Evolutionary conservation across 2,888 invertebrate species (phyloP).

Genomic region (Hypomecis punctinalis): DNA sequence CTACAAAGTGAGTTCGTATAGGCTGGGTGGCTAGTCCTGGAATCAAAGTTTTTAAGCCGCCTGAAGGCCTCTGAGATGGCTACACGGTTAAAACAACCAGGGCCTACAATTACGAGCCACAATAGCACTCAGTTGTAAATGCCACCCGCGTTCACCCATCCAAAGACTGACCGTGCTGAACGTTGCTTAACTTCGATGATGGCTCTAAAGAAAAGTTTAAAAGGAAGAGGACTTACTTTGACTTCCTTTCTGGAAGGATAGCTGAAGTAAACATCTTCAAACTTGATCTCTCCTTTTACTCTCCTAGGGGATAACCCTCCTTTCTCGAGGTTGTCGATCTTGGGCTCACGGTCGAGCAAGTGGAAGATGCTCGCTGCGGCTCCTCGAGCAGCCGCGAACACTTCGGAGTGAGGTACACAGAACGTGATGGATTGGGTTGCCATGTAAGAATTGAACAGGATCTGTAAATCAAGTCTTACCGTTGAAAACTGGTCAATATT

Average conservation of each 20-base stretch:
- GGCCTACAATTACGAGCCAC: too few relatives aligned
- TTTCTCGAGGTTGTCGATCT: slow-evolving; percentile 88
- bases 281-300: slow-evolving; percentile 88
- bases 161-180: too few relatives aligned
- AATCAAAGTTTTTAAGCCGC: too few relatives aligned
- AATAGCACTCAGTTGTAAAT: too few relatives aligned
- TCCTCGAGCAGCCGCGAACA: slow-evolving; percentile 89
- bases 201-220: slow-evolving; percentile 5
- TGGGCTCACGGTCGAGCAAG: slow-evolving; percentile 89
- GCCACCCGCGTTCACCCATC: too few relatives aligned
- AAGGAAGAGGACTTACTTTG: slow-evolving; percentile 68
- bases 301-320: slow-evolving; percentile 85
- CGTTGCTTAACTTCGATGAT: too few relatives aligned
- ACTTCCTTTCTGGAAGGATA: slow-evolving; percentile 92
- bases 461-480: slow-evolving; percentile 63
- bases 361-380: slow-evolving; percentile 90
- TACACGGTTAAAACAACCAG: too few relatives aligned
- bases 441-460: slow-evolving; percentile 90
- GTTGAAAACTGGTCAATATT: neutral
- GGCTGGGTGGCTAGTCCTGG: too few relatives aligned
- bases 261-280: slow-evolving; percentile 89
- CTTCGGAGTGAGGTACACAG: slow-evolving; percentile 90
- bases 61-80: too few relatives aligned
- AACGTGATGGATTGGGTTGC: slow-evolving; percentile 92
- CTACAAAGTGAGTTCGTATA: too few relatives aligned